phyloP scores from a whole-genome alignment of 2,888 invertebrate genomes.

The Macroteleia sp. region DNA sequence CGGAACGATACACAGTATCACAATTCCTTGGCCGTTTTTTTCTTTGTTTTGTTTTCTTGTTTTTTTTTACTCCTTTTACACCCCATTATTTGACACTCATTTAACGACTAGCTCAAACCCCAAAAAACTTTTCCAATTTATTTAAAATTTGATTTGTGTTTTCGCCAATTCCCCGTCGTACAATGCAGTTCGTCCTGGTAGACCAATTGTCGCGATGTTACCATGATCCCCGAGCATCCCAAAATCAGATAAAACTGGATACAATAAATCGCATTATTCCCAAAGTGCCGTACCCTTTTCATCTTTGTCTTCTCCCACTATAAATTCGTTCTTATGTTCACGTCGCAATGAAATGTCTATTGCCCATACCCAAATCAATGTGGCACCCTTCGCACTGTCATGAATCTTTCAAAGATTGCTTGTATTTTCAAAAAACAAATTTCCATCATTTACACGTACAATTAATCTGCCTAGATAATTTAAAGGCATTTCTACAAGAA shows the following conservation, averaged over 20 bases:
- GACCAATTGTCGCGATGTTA: conserved; percentile 76
- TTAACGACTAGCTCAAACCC: too few species aligned
- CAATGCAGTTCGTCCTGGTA: conserved; percentile 71
- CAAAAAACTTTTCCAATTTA: conserved; percentile 27
- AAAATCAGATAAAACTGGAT: conserved; percentile 68
- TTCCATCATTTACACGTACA: conserved; percentile 32
- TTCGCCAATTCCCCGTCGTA: conserved; percentile 41
- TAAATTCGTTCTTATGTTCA: conserved; percentile 23
- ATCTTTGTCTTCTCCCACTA: conserved; percentile 2
- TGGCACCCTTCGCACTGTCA: neutral
- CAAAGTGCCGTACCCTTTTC: conserved; percentile 33
- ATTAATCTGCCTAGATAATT: conserved; percentile 45
- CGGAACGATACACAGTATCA: conserved; percentile 24
- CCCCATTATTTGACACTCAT: too few species aligned
- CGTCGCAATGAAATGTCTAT: too few species aligned
- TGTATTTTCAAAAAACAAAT: conserved; percentile 38
- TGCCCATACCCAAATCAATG: conserved; percentile 8
- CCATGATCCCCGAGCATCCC: conserved; percentile 47
- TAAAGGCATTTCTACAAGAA: neutral
- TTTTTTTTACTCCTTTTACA: too few species aligned
- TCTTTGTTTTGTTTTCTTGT: too few species aligned
- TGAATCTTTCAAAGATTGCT: conserved; percentile 48
- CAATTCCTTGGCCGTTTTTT: too few species aligned
- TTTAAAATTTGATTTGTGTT: conserved; percentile 37
- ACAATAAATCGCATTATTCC: conserved; percentile 74